phyloP scores from a whole-genome alignment of 2,113 vertebrate genomes.

The Rhabdornis inornatus region DNA sequence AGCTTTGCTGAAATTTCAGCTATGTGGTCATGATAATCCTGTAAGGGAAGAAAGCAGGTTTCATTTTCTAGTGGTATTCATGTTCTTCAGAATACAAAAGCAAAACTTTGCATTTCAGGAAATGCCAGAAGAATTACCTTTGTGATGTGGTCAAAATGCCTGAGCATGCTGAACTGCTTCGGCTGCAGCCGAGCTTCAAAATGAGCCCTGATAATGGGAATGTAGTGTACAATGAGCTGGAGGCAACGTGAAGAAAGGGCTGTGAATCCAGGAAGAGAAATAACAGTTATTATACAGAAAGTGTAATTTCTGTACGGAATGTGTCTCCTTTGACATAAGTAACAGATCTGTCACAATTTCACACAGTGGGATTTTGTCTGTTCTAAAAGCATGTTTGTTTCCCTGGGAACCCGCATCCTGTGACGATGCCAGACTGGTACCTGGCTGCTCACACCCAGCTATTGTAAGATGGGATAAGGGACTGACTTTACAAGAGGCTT shows the following conservation, averaged over 20 bases:
- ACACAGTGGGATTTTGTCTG: neutral
- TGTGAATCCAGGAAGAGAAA: conserved; percentile 57
- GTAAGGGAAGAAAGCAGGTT: conserved; percentile 64
- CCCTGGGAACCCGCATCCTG: neutral
- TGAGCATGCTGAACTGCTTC: conserved; percentile 91
- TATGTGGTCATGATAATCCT: conserved; percentile 98
- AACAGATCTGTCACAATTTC: neutral
- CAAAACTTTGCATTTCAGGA: conserved; percentile 5
- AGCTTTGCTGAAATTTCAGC: conserved; percentile 95
- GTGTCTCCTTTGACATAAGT: neutral
- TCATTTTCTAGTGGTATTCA: conserved; percentile 10
- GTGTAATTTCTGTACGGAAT: neutral
- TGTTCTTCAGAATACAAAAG: neutral
- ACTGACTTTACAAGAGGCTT: neutral
- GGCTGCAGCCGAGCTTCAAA: conserved; percentile 93
- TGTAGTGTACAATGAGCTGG: conserved; percentile 95
- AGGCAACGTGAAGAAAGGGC: conserved; percentile 94
- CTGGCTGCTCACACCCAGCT: neutral
- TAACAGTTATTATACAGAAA: neutral
- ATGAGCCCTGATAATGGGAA: conserved; percentile 91
- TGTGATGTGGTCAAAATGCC: conserved; percentile 97
- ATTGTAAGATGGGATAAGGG: neutral
- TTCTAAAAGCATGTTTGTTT: neutral
- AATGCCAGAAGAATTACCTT: conserved; percentile 81
- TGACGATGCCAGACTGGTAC: neutral